Evolutionary conservation across 2,797 vertebrate genomes (phyloP), one percentile per base, ranked within the genome.

Genomic region (Pantherophis vulpinus): DNA sequence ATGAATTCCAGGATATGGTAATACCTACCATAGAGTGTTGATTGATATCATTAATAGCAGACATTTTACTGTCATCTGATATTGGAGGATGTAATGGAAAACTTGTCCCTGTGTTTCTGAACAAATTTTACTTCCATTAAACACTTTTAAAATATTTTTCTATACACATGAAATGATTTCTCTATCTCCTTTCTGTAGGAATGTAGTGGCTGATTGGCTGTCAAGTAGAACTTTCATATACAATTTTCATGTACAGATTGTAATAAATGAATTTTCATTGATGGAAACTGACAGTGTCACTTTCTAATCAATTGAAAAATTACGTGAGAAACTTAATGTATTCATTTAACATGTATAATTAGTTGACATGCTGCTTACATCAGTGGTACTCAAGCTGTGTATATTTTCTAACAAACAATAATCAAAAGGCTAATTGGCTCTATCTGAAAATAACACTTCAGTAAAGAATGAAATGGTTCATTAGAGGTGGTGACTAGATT

Each of bases 371-470:
- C 91, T 74, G 89, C 66, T 87, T 94, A 92, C 0, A 55, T 90
- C 51, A 32, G 90, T 93, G 90, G 93, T 94, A 91, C 56, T 94
- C 93, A 93, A 90, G 89, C 93, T 95, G 94, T 95, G 94, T 95
- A 95, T 97, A 89, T 96, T 97, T 97, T 96, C 94, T 95, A 95
- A 96, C 66, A 96, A 96, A 95, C 93, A 96, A 94, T 96, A 66
- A 88, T 74, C 55, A 54, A 55, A 70, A 37, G 2, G 58, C 88
- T 96, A 96, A 97, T 95, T 96, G 94, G 93, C 92, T 96, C 90
- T 91, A 54, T 96, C 91, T 93, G 86, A 60, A 94, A 94, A 63
- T 93, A 94, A 8, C 32, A 47, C 58, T 95, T 90, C 93, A 95
- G 96, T 96, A 61, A 92, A 93, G 3, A 95, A 96, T 95, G 74